Base-by-base conservation (phyloP, 2,888 invertebrate genomes). In the Lydus trimaculatus region DNA sequence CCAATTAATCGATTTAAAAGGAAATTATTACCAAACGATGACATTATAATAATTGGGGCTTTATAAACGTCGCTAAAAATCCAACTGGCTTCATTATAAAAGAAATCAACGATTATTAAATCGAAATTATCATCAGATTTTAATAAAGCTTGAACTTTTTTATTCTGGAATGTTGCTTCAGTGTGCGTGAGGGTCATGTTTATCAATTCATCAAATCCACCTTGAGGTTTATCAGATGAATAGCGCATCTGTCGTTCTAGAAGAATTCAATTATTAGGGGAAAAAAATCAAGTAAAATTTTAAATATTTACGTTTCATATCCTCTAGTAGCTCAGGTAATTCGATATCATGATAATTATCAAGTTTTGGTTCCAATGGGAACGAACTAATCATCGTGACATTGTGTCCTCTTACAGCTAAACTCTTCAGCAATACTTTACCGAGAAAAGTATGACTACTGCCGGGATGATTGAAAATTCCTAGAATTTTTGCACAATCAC, bases 341-440 rank as follows among this genome's bases (percentile, higher is more conserved):
- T 62, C 67, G 20, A 78, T 69, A 63, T 78, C 76, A 25, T 52
- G 68, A 63, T 75, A 78, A 64, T 78, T 76, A 39, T 63, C 15
- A 5, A 75, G 25, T 31, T 31, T 25, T 58, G 74, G 58, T 25
- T 73, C 56, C 39, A 72, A 56, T 2, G 76, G 76, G 69, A 70
- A 77, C 11, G 76, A 67, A 71, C 76, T 79, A 65, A 89, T 85
- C 73, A 89, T 84, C 43, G 87, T 87, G 69, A 89, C 86, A 69
- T 88, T 85, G 78, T 89, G 88, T 65, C 88, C 85, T 31, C 86
- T 84, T 74, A 83, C 84, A 17, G 87, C 87, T 43, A 89, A 81
- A 73, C 87, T 87, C 60, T 86, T 84, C 73, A 89, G 83, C 63
- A 89, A 79, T 31, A 84, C 62, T 31, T 67, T 70, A 3, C 77